Percentiles rank a stretch among this genome's conserved stretches.
Conservation (phyloP, 2,888 invertebrate species). For the Epinotia demarniana region DNA sequence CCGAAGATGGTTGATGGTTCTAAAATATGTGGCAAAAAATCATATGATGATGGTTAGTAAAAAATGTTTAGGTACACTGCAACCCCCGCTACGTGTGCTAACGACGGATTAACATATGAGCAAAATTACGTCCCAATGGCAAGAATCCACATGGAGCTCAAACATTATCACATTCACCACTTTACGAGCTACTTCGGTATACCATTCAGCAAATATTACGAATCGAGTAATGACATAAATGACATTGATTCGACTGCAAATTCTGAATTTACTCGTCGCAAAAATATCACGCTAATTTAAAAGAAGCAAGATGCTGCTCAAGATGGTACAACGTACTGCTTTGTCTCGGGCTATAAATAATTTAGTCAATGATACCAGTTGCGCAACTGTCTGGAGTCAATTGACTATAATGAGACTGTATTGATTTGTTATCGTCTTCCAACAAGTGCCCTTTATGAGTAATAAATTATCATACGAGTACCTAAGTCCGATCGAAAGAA, state of each 20-base stretch:
- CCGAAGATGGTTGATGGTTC: too few relatives aligned
- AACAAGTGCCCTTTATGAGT: constrained; percentile 38
- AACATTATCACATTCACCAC: too few relatives aligned
- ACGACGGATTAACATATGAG: too few relatives aligned
- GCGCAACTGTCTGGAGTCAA: constrained; percentile 47
- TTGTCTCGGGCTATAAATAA: constrained; percentile 34
- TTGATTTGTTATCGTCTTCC: constrained; percentile 53
- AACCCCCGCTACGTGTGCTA: too few relatives aligned
- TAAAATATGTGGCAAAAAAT: too few relatives aligned
- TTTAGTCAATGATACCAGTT: constrained; percentile 45
- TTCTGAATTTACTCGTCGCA: neutral
- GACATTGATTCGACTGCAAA: neutral
- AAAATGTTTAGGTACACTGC: too few relatives aligned
- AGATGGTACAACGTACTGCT: constrained; percentile 7
- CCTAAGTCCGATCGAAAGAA: neutral
- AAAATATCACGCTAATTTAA: constrained; percentile 2
- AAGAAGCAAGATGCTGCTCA: constrained; percentile 9
- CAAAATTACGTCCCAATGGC: too few relatives aligned
- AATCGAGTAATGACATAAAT: neutral
- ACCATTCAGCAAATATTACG: neutral
- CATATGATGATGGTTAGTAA: too few relatives aligned
- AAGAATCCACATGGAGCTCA: too few relatives aligned
- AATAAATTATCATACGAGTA: constrained; percentile 14
- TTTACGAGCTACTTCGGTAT: too few relatives aligned
- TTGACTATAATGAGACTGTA: constrained; percentile 52